Base-by-base conservation (phyloP, 37 sponge, comb jelly and placozoan genomes). In the Corticium candelabrum region DNA sequence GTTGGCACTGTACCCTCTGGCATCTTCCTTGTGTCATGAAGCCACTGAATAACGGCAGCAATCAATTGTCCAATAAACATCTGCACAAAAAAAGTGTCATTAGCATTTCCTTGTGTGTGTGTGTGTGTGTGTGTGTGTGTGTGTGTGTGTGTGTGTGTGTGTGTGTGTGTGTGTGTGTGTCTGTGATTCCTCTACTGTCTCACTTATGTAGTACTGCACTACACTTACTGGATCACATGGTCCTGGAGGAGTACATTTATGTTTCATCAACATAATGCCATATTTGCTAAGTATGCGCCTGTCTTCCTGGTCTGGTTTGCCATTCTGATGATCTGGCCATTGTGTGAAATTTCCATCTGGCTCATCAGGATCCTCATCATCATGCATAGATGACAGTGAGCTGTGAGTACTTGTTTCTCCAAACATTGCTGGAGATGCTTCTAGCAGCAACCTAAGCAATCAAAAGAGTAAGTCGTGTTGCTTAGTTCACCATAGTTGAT, bases 41-140 rank as follows among this genome's bases (percentile, higher is more conserved):
- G 62, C 62, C 62, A 50, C 62, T 50, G 62, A 50, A 50, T 11
- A 21, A 50, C 62, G 21, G 62, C 62, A 21, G 62, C 62, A 50
- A 50, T 50, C 62, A 50, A 11, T 50, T 21, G 62, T 50, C 62
- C 62, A 50, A 50, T 11, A 50, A 50, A 11, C 21, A 21, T 21
- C 62, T 50, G n/a, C n/a, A n/a, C n/a, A 50, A 50, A 50, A 50
- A 50, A 50, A 11, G 62, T n/a, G n/a, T n/a, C n/a, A n/a, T n/a
- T n/a, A n/a, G n/a, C n/a, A n/a, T n/a, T n/a, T n/a, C n/a, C n/a
- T n/a, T n/a, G n/a, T n/a, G n/a, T n/a, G n/a, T n/a, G n/a, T n/a
- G n/a, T n/a, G n/a, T n/a, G n/a, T n/a, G n/a, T n/a, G n/a, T n/a
- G n/a, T n/a, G n/a, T n/a, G n/a, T n/a, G n/a, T n/a, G n/a, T n/a